Evolutionary conservation across 1,140 invertebrate species (phyloP).

Genomic region (Zaprionus taronus): DNA sequence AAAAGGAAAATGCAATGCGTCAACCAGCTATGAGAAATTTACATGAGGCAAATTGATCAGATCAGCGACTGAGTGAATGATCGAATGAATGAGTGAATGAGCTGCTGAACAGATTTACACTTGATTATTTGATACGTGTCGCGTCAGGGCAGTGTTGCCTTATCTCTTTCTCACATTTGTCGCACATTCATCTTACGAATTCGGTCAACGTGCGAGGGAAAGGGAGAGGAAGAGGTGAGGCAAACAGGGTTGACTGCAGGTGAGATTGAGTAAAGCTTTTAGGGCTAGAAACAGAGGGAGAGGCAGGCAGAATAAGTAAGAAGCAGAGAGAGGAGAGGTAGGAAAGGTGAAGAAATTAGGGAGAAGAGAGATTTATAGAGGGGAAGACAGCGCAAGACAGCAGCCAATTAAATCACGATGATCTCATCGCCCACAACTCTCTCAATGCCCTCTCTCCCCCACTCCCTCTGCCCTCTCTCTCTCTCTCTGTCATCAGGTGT

Average conservation of each 20-base stretch:
- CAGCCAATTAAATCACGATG: conserved; percentile 74
- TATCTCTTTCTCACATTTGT: conserved; percentile 62
- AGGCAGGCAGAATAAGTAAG: conserved; percentile 1
- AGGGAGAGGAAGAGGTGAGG: conserved; percentile 39
- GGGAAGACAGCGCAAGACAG: conserved; percentile 13
- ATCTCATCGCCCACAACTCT: conserved; percentile 72
- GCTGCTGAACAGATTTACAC: conserved; percentile 30
- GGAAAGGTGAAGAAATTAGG: not conserved
- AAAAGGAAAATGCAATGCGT: conserved; percentile 27
- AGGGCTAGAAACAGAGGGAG: not conserved
- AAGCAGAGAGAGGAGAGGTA: not conserved
- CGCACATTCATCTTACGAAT: conserved; percentile 76
- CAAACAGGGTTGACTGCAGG: not conserved
- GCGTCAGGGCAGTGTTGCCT: conserved; percentile 27
- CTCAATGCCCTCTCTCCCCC: conserved; percentile 28
- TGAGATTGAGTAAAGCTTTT: not conserved
- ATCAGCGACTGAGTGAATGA: not conserved
- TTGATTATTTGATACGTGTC: conserved; percentile 49
- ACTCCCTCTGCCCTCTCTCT: not conserved
- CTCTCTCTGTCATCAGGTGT: conserved; percentile 57
- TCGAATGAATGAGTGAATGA: conserved; percentile 6
- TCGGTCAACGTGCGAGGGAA: conserved; percentile 69
- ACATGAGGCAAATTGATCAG: conserved; percentile 52
- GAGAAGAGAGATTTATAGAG: not conserved
- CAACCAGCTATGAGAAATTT: conserved; percentile 53